These are phyloP conservation scores for Pteria penguin DNA, from an alignment of 2,888 invertebrate species.

Conservation along the genomic window DNA sequence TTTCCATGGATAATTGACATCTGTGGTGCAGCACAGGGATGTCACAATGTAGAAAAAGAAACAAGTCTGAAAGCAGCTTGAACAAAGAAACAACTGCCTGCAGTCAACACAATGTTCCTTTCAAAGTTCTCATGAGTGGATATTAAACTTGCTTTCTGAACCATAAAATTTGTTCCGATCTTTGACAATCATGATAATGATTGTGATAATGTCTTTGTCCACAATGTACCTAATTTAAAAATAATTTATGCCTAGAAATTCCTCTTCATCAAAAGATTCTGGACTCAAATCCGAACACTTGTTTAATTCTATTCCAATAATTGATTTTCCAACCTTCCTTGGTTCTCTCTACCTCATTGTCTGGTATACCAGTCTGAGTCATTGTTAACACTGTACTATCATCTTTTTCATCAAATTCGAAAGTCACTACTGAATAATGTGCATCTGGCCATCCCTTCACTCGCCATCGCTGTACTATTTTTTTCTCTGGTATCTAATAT, in stretches of 20 bases:
- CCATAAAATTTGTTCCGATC: too few relatives aligned
- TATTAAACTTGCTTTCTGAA: too few relatives aligned
- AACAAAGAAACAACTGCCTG: too few relatives aligned
- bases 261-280: constrained; percentile 76
- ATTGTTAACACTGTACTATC: constrained; percentile 92
- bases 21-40: too few relatives aligned
- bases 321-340: constrained; percentile 92
- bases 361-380: constrained; percentile 91
- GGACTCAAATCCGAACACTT: constrained; percentile 92
- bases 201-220: too few relatives aligned
- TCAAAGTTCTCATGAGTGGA: too few relatives aligned
- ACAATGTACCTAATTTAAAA: too few relatives aligned
- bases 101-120: too few relatives aligned
- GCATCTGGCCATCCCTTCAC: constrained; percentile 96
- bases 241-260: not conserved
- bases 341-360: constrained; percentile 87
- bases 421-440: constrained; percentile 93
- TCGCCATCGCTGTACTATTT: constrained; percentile 94
- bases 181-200: too few relatives aligned
- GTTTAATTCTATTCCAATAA: constrained; percentile 96
- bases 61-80: too few relatives aligned
- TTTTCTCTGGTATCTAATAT: constrained; percentile 86
- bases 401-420: constrained; percentile 91
- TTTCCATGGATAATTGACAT: too few relatives aligned
- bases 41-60: too few relatives aligned